Evolutionary conservation across 2,797 vertebrate species (phyloP).

Genomic region (Heteromormyrus szaboi): DNA sequence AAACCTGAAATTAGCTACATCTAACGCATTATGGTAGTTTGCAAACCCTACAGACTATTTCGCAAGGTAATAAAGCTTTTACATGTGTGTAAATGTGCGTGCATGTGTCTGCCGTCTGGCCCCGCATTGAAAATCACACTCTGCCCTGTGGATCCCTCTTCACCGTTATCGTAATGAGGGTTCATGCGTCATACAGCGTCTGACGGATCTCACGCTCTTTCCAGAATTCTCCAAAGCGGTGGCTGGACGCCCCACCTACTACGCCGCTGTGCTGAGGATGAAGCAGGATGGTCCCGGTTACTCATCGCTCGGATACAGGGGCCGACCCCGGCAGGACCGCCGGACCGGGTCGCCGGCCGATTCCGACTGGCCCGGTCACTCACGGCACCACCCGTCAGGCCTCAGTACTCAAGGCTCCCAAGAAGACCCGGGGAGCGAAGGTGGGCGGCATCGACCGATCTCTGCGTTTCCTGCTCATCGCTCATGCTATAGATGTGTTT

Average conservation of each 20-base stretch:
- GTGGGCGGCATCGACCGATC: slow-evolving; percentile 47
- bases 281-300: slow-evolving; percentile 75
- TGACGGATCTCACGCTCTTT: background rate
- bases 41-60: background rate
- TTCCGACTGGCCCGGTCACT: slow-evolving; percentile 67
- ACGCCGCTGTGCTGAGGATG: slow-evolving; percentile 79
- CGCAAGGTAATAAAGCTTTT: background rate
- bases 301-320: slow-evolving; percentile 62
- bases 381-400: slow-evolving; percentile 64
- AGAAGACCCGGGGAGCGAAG: slow-evolving; percentile 78
- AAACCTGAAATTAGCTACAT: background rate
- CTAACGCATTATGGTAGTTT: background rate
- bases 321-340: slow-evolving; percentile 64
- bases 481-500: background rate
- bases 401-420: slow-evolving; percentile 70
- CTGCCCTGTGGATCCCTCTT: background rate
- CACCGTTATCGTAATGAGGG: too few species aligned
- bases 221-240: slow-evolving; percentile 72
- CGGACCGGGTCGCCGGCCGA: slow-evolving; percentile 49
- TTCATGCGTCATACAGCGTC: background rate
- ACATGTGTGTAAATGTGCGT: background rate
- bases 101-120: background rate
- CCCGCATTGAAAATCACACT: background rate
- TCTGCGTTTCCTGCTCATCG: background rate
- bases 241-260: slow-evolving; percentile 71